Evolutionary conservation across 2,797 vertebrate genomes (phyloP).

Genomic region (Xenopus petersii): DNA sequence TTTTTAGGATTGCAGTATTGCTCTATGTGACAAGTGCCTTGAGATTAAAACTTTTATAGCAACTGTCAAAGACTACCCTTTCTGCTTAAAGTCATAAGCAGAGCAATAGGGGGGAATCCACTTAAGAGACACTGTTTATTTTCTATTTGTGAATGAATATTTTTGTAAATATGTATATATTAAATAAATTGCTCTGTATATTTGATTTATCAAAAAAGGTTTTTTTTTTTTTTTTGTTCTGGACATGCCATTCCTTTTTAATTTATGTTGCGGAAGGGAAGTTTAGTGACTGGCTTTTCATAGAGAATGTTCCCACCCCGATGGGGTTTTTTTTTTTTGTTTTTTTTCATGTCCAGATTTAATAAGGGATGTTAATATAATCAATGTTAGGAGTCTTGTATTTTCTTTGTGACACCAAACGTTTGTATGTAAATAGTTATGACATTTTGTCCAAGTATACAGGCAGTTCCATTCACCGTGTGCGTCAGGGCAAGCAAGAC

Average conservation of each 20-base stretch:
- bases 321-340: conserved; percentile 43
- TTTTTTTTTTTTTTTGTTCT: conserved; percentile 64
- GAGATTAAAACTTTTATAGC: conserved; percentile 71
- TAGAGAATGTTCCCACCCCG: conserved; percentile 53
- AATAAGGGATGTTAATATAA: conserved; percentile 70
- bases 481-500: conserved; percentile 53
- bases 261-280: conserved; percentile 72
- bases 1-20: conserved; percentile 76
- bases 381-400: conserved; percentile 64
- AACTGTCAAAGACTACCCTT: conserved; percentile 69
- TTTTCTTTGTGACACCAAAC: conserved; percentile 60
- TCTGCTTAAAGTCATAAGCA: conserved; percentile 59
- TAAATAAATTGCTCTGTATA: conserved; percentile 96
- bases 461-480: conserved; percentile 59
- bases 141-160: conserved; percentile 82
- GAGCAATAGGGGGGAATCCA: conserved; percentile 57
- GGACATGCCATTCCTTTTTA: conserved; percentile 84
- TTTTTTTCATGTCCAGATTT: conserved; percentile 54
- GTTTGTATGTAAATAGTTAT: conserved; percentile 64
- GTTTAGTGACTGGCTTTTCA: conserved; percentile 76
- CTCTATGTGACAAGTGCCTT: conserved; percentile 97
- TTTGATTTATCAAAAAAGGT: conserved; percentile 88
- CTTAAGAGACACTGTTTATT: conserved; percentile 70
- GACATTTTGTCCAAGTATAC: conserved; percentile 58
- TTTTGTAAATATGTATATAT: conserved; percentile 96